phyloP scores from a whole-genome alignment of 2,113 vertebrate species.

The Vidua macroura region DNA sequence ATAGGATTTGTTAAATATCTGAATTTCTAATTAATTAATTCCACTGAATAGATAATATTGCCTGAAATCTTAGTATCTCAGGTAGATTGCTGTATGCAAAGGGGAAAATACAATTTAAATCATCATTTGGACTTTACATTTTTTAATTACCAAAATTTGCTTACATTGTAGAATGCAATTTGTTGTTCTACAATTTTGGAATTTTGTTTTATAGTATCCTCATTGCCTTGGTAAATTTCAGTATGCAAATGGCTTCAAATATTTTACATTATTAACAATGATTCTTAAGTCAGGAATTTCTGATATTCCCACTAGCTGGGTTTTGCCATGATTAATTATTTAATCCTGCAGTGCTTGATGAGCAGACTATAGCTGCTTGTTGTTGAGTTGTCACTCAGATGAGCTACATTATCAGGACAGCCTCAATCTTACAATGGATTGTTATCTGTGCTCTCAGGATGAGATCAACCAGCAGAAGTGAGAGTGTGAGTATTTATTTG shows the following conservation, averaged over 20 bases:
- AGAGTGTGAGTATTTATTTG: neutral
- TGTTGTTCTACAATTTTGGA: neutral
- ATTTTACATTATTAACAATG: neutral
- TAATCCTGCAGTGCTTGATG: neutral
- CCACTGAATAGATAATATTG: neutral
- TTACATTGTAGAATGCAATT: neutral
- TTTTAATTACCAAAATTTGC: neutral
- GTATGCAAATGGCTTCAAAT: neutral
- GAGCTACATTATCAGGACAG: neutral
- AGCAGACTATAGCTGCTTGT: neutral
- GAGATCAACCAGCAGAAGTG: neutral
- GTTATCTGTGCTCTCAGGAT: neutral
- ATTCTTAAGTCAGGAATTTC: neutral
- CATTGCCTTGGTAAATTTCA: neutral
- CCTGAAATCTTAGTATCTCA: neutral
- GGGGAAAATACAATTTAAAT: neutral
- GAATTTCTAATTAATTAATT: neutral
- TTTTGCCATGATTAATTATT: neutral
- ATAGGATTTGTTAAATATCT: neutral
- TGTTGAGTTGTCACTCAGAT: neutral
- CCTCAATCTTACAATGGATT: neutral
- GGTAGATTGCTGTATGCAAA: neutral
- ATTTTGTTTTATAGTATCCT: neutral
- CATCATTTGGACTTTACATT: neutral
- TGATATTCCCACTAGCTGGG: neutral